Base-by-base conservation (phyloP, 37 sponge, comb jelly and placozoan genomes). In the Beroe forskalii region DNA sequence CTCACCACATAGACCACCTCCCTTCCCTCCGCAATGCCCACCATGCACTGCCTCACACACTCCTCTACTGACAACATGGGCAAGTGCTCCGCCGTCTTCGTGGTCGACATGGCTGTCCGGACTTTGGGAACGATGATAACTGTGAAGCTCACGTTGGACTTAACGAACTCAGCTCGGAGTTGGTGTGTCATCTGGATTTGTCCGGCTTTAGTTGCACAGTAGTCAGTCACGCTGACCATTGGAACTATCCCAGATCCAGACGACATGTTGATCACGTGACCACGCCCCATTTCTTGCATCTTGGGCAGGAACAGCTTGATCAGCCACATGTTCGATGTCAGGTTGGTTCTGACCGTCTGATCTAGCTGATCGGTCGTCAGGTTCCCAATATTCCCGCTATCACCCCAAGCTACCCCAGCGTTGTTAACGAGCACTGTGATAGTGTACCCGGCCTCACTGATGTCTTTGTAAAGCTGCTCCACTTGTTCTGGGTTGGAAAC, bases 401-500 rank as follows among this genome's bases (percentile, higher is more conserved):
- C 31, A 22, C 66, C 66, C 25, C 25, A 64, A 22, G 66, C 66
- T 4, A 64, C 31, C 4, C 66, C 66, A 64, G 66, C 66, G 66
- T 64, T 64, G 17, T 64, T 64, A 22, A 64, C 66, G 4, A 64
- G 66, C 3, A 64, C 66, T 28, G 66, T 64, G 31, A 64, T 64
- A n/a, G 31, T 27, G 17, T 22, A 64, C 6, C 55, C 55, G 12
- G 55, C 55, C 55, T 48, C 55, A 64, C 24, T 64, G 4, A 64
- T 64, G 30, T 64, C 31, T 27, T 20, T 3, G 30, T 64, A 28
- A 4, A 64, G 66, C 31, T 64, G 14, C 31, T 64, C 66, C 25
- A 64, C 66, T 3, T 64, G 20, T 23, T 8, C 25, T 64, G 31
- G 20, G 20, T 64, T 64, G 31, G 66, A 28, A n/a, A 64, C 30